Conservation (phyloP, 2,113 vertebrate genomes). For the Struthidea cinerea region DNA sequence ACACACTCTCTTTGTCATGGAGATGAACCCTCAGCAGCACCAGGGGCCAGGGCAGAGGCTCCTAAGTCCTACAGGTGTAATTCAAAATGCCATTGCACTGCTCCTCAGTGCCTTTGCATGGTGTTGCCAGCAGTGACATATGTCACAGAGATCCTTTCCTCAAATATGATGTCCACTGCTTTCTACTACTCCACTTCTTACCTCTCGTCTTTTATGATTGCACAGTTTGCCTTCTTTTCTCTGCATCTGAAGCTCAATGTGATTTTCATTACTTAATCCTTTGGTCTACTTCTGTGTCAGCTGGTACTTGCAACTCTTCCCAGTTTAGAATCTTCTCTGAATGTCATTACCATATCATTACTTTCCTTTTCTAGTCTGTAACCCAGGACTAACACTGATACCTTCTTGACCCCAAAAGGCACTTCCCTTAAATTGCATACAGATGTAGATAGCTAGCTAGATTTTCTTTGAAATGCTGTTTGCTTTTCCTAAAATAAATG, state of each 20-base stretch:
- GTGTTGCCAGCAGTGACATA: not conserved
- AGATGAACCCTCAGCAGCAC: not conserved
- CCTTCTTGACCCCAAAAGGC: not conserved
- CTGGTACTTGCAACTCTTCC: conserved; percentile 21
- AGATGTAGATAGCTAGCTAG: not conserved
- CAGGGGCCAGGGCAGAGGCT: not conserved
- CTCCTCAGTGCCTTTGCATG: not conserved
- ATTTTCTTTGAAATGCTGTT: not conserved
- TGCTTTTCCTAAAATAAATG: conserved; percentile 15
- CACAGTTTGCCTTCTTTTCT: not conserved
- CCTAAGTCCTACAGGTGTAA: not conserved
- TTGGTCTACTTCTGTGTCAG: conserved; percentile 6
- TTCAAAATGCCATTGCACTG: not conserved
- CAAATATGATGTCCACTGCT: not conserved
- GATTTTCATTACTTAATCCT: not conserved
- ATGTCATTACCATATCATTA: conserved; percentile 12
- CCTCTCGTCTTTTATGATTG: not conserved
- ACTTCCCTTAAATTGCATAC: not conserved
- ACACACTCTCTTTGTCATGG: fast-evolving
- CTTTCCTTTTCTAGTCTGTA: not conserved
- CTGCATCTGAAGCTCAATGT: not conserved
- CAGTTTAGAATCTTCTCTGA: conserved; percentile 11
- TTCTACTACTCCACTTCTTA: not conserved
- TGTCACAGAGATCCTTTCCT: not conserved
- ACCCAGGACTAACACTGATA: not conserved